These are phyloP conservation scores for Oxycera nigricornis DNA, from an alignment of 2,888 invertebrate genomes.

Conservation along the genomic window DNA sequence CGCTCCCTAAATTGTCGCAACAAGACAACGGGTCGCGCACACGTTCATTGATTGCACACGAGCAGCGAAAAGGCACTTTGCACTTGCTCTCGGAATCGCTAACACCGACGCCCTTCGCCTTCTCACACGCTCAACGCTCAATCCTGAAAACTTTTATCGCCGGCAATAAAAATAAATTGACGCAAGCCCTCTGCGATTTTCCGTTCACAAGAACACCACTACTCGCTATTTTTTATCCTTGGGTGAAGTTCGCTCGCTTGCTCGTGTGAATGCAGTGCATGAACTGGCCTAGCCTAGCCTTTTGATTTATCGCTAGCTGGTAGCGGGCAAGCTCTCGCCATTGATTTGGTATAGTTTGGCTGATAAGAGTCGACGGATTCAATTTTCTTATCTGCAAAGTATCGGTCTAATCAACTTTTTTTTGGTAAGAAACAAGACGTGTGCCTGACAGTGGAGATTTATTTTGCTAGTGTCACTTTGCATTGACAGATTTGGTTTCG, in stretches of 20 bases:
- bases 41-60: neutral
- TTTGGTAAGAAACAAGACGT: slow-evolving; percentile 5
- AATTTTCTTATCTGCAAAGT: slow-evolving; percentile 14
- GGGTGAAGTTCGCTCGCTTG: neutral
- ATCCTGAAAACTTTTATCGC: slow-evolving; percentile 16
- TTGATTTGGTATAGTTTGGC: neutral
- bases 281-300: slow-evolving; percentile 24
- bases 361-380: slow-evolving; percentile 16
- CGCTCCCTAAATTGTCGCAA: neutral
- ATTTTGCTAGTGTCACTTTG: slow-evolving; percentile 28
- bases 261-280: slow-evolving; percentile 7
- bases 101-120: slow-evolving; percentile 11
- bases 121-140: slow-evolving; percentile 12
- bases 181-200: slow-evolving; percentile 29
- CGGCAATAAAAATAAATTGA: slow-evolving; percentile 32
- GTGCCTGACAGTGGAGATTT: slow-evolving; percentile 19
- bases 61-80: slow-evolving; percentile 22
- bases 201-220: neutral
- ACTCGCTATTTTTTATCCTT: neutral
- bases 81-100: neutral
- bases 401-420: slow-evolving; percentile 18
- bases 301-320: slow-evolving; percentile 8
- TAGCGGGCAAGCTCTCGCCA: slow-evolving; percentile 20
- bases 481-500: slow-evolving; percentile 6
- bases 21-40: neutral